Percentiles rank a stretch among this genome's conserved stretches.
Evolutionary conservation across 1,140 invertebrate species (phyloP).

Genomic region (Microvelia longipes): DNA sequence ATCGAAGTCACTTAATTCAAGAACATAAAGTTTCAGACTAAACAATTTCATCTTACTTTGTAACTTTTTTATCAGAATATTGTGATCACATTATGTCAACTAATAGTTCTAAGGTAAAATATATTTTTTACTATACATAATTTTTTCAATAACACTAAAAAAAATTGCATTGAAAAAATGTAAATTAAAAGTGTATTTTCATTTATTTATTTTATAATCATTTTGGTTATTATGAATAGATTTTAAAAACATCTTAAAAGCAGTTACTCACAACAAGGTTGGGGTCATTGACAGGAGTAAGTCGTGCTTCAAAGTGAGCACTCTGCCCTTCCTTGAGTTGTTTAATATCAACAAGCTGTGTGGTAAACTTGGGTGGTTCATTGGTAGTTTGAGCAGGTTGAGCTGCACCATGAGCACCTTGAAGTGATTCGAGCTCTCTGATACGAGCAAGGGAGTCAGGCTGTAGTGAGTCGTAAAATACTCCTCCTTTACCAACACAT

Average conservation of each 20-base stretch:
- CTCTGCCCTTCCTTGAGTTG: constrained; percentile 81
- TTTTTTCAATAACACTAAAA: too few relatives aligned
- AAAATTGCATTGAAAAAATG: background rate
- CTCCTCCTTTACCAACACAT: constrained; percentile 69
- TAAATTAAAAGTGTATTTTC: background rate
- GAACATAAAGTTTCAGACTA: too few relatives aligned
- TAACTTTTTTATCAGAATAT: too few relatives aligned
- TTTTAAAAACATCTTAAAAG: background rate
- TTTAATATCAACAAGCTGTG: constrained; percentile 65
- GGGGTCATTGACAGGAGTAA: constrained; percentile 82
- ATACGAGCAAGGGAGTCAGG: constrained; percentile 84
- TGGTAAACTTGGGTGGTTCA: constrained; percentile 78
- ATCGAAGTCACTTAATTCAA: too few relatives aligned
- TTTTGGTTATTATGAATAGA: too few relatives aligned
- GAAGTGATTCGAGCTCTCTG: constrained; percentile 52
- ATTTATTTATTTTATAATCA: too few relatives aligned
- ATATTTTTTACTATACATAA: too few relatives aligned
- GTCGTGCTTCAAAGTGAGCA: constrained; percentile 80
- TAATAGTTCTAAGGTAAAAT: too few relatives aligned
- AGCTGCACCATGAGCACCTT: constrained; percentile 43
- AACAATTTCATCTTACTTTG: too few relatives aligned
- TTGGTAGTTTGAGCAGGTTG: constrained; percentile 46
- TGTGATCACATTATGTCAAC: too few relatives aligned
- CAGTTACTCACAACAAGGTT: constrained; percentile 43
- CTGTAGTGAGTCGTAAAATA: constrained; percentile 84